phyloP scores from a whole-genome alignment of 2,113 vertebrate genomes.

The Apaloderma vittatum region DNA sequence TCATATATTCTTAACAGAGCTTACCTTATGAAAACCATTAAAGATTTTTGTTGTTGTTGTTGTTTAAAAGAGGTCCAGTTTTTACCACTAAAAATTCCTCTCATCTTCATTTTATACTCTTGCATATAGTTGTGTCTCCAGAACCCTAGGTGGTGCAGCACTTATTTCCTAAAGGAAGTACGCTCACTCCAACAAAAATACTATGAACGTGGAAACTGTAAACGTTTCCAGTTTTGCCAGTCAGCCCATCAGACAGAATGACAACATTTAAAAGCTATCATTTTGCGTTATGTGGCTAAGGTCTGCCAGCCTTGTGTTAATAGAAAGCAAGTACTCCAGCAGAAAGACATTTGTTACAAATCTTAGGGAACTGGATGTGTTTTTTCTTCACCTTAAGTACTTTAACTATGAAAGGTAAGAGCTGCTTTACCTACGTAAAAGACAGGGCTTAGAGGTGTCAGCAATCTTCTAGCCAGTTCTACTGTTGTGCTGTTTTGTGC shows the following conservation, averaged over 20 bases:
- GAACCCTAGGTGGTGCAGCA: background rate
- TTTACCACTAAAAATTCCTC: background rate
- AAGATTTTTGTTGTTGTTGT: background rate
- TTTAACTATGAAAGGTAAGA: background rate
- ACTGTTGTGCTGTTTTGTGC: background rate
- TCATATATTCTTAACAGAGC: background rate
- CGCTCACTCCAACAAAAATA: conserved; percentile 36
- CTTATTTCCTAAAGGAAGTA: background rate
- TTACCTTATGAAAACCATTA: background rate
- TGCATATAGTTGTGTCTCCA: background rate
- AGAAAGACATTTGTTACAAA: background rate
- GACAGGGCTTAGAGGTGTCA: background rate
- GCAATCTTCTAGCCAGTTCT: background rate
- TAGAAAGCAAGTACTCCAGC: background rate
- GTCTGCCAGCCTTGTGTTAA: background rate
- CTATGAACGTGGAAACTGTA: background rate
- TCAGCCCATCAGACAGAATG: background rate
- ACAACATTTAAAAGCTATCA: background rate
- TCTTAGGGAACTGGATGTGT: background rate
- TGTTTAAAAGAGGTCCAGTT: background rate
- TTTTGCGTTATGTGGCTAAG: background rate
- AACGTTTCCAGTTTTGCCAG: background rate
- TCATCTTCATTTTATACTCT: background rate
- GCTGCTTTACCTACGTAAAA: background rate
- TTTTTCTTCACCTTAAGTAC: background rate